These are phyloP conservation scores for Zygothrica quintamaculata DNA, from an alignment of 2,888 invertebrate genomes.

Conservation along the genomic window DNA sequence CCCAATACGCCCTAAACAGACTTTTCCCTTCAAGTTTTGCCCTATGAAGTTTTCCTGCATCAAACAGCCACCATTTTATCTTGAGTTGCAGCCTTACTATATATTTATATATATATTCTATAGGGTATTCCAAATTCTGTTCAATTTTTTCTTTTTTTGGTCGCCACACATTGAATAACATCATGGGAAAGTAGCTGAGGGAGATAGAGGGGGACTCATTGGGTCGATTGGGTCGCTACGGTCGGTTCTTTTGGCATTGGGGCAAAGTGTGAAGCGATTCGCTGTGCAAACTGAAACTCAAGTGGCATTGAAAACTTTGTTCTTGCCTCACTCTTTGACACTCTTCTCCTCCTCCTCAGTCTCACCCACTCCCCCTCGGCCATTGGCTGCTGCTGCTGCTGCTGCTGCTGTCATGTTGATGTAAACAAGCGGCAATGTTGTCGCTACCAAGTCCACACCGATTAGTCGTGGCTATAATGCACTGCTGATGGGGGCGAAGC, in stretches of 20 bases:
- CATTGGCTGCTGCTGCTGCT: slow-evolving; percentile 9
- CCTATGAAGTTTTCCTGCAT: too few species aligned
- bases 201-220: slow-evolving; percentile 6
- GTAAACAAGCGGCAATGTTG: slow-evolving; percentile 44
- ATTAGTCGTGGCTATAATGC: slow-evolving; percentile 32
- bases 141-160: slow-evolving; percentile 1
- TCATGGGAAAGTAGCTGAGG: too few species aligned
- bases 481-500: background rate
- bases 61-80: too few species aligned
- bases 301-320: slow-evolving; percentile 63
- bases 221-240: background rate
- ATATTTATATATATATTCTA: too few species aligned
- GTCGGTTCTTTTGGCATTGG: background rate
- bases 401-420: slow-evolving; percentile 33
- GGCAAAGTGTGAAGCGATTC: slow-evolving; percentile 38
- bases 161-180: slow-evolving; percentile 27
- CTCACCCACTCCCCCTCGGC: background rate
- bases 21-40: too few species aligned
- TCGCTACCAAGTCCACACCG: slow-evolving; percentile 30
- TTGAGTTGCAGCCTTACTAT: too few species aligned
- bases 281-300: slow-evolving; percentile 45
- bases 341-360: background rate
- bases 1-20: background rate
- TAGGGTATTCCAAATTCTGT: too few species aligned
- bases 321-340: background rate